A percentile compares a stretch with the other conserved stretches of the same genome.
These are phyloP conservation scores for Ophion ellenae DNA, from an alignment of 2,888 invertebrate species.

Conservation along the genomic window DNA sequence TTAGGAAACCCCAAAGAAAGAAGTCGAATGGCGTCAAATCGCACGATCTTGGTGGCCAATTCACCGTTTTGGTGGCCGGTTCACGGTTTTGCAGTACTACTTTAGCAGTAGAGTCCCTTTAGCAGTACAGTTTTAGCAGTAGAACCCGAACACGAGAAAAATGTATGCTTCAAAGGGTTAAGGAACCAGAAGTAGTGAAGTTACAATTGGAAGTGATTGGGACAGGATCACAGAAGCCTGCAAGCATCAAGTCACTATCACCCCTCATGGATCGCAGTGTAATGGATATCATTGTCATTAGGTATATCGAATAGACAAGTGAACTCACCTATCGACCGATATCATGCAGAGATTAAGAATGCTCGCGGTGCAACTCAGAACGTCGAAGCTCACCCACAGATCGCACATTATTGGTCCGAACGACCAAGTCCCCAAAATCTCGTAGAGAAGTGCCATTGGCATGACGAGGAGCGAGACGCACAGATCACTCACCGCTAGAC, in stretches of 20 bases:
- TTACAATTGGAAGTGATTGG: too few relatives aligned
- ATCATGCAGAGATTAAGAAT: constrained; percentile 99
- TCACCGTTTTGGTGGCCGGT: too few relatives aligned
- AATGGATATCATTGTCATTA: neutral
- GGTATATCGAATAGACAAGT: constrained; percentile 40
- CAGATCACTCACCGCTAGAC: constrained; percentile 97
- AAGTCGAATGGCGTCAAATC: too few relatives aligned
- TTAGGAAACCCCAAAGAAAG: too few relatives aligned
- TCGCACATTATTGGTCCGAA: constrained; percentile 97
- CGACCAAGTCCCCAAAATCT: constrained; percentile 96
- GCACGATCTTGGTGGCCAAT: too few relatives aligned
- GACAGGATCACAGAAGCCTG: too few relatives aligned
- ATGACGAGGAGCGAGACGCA: constrained; percentile 98
- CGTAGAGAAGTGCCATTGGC: constrained; percentile 98
- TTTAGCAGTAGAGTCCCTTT: too few relatives aligned
- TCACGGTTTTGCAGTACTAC: too few relatives aligned
- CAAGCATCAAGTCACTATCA: neutral
- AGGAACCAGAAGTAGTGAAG: too few relatives aligned
- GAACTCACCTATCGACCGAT: constrained; percentile 91
- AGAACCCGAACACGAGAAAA: too few relatives aligned
- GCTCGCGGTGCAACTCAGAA: constrained; percentile 98
- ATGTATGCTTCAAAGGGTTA: too few relatives aligned
- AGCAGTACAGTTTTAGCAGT: too few relatives aligned
- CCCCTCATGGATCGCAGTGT: neutral
- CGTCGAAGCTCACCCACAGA: constrained; percentile 98